phyloP scores from a whole-genome alignment of 2,888 invertebrate species.

The Ormyrus rosae region DNA sequence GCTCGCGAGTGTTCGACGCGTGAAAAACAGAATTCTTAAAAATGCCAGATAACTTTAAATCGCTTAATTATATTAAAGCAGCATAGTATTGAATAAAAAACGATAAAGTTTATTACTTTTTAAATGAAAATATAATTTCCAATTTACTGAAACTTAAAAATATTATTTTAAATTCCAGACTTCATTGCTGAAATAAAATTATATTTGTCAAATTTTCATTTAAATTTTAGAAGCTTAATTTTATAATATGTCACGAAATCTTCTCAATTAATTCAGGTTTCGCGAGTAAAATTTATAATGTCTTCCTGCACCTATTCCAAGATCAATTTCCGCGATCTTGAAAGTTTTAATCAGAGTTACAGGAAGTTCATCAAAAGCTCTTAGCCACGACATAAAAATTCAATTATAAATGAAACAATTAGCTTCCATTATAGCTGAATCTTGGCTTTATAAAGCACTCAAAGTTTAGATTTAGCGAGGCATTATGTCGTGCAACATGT shows the following conservation, averaged over 20 bases:
- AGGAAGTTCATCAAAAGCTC: background rate
- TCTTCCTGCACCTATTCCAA: too few species aligned
- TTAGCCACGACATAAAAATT: constrained; percentile 12
- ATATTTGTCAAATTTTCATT: too few species aligned
- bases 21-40: background rate
- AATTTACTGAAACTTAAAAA: too few species aligned
- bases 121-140: too few species aligned
- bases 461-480: constrained; percentile 1
- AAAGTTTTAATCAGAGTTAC: constrained; percentile 7
- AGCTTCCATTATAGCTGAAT: background rate
- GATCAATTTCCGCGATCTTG: background rate
- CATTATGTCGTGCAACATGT: background rate
- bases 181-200: too few species aligned
- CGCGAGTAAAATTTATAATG: too few species aligned
- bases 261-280: too few species aligned
- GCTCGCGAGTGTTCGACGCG: background rate
- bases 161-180: too few species aligned
- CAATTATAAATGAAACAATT: constrained; percentile 20
- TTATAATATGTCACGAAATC: too few species aligned
- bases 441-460: background rate
- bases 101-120: too few species aligned
- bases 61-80: constrained; percentile 1
- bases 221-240: too few species aligned
- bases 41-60: background rate
- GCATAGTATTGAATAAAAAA: background rate